phyloP scores from a whole-genome alignment of 2,888 invertebrate species.

The Exocentrus adspersus region DNA sequence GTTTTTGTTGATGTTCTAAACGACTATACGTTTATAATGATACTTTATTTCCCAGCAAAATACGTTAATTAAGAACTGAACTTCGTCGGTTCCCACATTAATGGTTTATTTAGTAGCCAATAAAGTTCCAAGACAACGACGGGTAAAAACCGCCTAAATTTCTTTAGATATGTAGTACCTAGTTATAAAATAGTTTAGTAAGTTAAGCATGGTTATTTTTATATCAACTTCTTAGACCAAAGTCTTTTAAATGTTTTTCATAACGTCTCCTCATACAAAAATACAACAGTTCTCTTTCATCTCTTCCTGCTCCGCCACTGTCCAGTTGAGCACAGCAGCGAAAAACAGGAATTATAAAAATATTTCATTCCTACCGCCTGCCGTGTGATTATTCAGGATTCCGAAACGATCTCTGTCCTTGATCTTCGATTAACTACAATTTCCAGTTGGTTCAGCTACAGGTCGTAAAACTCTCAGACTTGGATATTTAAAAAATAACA shows the following conservation, averaged over 20 bases:
- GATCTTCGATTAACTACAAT: neutral
- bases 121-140: neutral
- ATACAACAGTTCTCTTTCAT: too few species aligned
- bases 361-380: neutral
- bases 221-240: too few species aligned
- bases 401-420: neutral
- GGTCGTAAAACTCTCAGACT: neutral
- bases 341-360: neutral
- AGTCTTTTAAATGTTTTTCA: too few species aligned
- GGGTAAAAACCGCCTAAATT: too few species aligned
- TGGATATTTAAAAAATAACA: too few species aligned
- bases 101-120: neutral
- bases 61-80: neutral
- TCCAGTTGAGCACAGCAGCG: neutral
- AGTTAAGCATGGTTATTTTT: too few species aligned
- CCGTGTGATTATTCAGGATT: neutral
- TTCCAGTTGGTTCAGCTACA: neutral
- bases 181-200: too few species aligned
- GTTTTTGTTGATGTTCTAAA: neutral
- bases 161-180: too few species aligned
- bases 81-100: neutral
- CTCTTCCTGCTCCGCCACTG: too few species aligned
- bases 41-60: neutral
- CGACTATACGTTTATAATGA: neutral
- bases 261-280: too few species aligned